phyloP scores from a whole-genome alignment of 1,140 invertebrate species.

The Olivierus martensii region DNA sequence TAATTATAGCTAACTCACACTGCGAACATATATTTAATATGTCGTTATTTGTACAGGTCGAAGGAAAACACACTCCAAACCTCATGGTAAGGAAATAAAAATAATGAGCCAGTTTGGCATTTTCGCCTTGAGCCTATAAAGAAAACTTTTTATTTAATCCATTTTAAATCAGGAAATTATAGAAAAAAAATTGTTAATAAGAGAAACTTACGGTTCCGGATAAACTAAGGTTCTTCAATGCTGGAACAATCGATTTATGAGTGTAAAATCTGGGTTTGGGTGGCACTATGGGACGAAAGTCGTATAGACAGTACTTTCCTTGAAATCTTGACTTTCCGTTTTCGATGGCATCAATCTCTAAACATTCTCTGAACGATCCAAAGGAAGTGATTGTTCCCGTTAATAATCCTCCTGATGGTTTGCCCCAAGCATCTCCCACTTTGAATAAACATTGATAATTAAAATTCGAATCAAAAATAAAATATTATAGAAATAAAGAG shows the following conservation, averaged over 20 bases:
- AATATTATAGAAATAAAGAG: no score
- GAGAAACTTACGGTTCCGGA: no score
- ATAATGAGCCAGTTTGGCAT: not conserved
- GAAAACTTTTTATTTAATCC: no score
- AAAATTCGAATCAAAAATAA: no score
- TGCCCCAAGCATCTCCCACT: constrained; percentile 24
- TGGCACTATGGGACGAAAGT: constrained; percentile 16
- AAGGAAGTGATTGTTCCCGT: constrained; percentile 19
- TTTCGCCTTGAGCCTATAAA: not conserved
- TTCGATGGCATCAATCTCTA: constrained; percentile 14
- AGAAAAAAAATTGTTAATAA: no score
- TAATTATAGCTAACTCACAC: not conserved
- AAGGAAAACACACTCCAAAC: not conserved
- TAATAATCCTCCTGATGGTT: constrained; percentile 20
- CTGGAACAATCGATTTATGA: not conserved
- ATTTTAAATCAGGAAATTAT: no score
- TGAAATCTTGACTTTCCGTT: constrained; percentile 4
- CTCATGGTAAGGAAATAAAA: not conserved
- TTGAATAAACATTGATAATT: no score
- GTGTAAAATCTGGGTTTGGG: constrained; percentile 17
- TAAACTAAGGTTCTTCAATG: no score
- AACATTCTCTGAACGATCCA: constrained; percentile 21
- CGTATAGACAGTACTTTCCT: constrained; percentile 18
- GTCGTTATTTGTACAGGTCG: not conserved
- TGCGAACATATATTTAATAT: not conserved